phyloP scores from a whole-genome alignment of 1,140 invertebrate genomes.

The Chymomyza costata region DNA sequence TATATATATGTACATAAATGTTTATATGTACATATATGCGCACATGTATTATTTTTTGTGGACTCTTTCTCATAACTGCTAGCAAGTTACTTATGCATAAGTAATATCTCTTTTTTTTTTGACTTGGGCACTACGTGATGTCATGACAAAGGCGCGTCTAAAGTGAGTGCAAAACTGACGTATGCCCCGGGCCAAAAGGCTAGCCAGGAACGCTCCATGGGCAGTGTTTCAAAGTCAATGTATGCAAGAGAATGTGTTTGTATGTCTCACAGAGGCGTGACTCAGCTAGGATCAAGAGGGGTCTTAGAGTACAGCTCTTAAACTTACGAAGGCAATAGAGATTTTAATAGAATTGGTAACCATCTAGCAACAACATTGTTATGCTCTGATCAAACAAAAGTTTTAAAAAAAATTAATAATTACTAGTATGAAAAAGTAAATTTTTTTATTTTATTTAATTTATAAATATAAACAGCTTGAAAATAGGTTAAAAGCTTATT shows the following conservation, averaged over 20 bases:
- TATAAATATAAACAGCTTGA: too few relatives aligned
- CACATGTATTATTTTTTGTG: conserved; percentile 25
- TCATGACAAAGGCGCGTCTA: conserved; percentile 45
- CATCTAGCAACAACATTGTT: too few relatives aligned
- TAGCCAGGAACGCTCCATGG: conserved; percentile 37
- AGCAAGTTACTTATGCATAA: conserved; percentile 31
- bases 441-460: too few relatives aligned
- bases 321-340: too few relatives aligned
- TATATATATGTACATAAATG: conserved; percentile 6
- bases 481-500: too few relatives aligned
- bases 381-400: too few relatives aligned
- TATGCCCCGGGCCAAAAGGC: conserved; percentile 50
- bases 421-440: too few relatives aligned
- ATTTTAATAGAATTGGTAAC: too few relatives aligned
- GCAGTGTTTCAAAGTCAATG: conserved; percentile 44
- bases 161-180: conserved; percentile 24
- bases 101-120: conserved; percentile 18
- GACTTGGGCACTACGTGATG: conserved; percentile 42
- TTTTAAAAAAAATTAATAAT: too few relatives aligned
- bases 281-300: conserved; percentile 19
- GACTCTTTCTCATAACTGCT: conserved; percentile 37
- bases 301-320: too few relatives aligned
- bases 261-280: conserved; percentile 9
- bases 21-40: too few relatives aligned
- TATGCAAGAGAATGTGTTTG: too few relatives aligned